Evolutionary conservation across 2,113 vertebrate genomes (phyloP), one percentile per base, ranked within the genome.

Genomic region (Acanthisitta chloris): DNA sequence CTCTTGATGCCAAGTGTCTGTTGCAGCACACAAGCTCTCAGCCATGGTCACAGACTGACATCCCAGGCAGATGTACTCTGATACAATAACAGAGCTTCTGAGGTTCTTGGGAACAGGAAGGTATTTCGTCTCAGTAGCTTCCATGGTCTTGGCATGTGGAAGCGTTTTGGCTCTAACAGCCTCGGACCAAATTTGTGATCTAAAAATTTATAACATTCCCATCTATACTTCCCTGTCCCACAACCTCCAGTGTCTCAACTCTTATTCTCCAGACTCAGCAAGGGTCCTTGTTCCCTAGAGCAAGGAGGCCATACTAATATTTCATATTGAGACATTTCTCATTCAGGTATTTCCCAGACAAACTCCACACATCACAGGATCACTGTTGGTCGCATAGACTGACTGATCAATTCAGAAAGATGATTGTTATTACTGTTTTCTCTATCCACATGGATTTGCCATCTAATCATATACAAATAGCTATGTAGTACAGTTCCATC

Each of bases 11-110:
- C 14, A 31, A 45, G 38, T 1, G 0, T 25, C 45, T 73, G 77
- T 29, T 64, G 62, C n/a, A 58, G 54, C 34, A 72, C 29, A 43
- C 17, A 33, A 49, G 8, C 14, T 79, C 24, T 79, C 65, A 85
- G 65, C 24, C 6, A 4, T 28, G 38, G 34, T 42, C 69, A 46
- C 34, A 57, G 21, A 34, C 7, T 28, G 31, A 4, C 17, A 77
- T 9, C 31, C n/a, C 36, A 51, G 48, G 25, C 19, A 61, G 43
- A 51, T 5, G 17, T 17, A 46, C 11, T 45, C 36, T 74, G 31
- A 26, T 3, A 17, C 4, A 29, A 4, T 13, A 59, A 36, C 0
- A 2, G 10, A 86, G 3, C 5, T 74, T 66, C 24, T n/a, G 28
- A 33, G 31, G 15, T 51, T 62, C 36, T 86, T 51, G 11, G 31